These are phyloP conservation scores for Tragelaphus oryx DNA, from an alignment of 2,797 vertebrate genomes.

Conservation along the genomic window DNA sequence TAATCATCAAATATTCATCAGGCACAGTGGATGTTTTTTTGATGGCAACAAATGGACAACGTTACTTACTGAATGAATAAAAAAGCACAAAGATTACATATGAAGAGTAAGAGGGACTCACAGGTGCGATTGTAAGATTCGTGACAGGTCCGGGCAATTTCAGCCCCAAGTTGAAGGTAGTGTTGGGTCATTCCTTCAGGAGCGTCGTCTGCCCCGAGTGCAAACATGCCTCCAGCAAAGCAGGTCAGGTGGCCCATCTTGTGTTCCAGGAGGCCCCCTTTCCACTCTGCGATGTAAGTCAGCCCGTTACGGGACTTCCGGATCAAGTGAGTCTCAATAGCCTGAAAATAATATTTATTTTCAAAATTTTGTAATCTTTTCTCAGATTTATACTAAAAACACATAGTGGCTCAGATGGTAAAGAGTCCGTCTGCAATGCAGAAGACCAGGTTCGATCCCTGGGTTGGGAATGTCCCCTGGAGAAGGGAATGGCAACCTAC, in stretches of 20 bases:
- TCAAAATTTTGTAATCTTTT: neutral
- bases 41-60: neutral
- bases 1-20: neutral
- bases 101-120: constrained; percentile 64
- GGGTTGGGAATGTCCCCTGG: neutral
- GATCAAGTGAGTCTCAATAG: constrained; percentile 95
- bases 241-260: constrained; percentile 99
- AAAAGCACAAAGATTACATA: neutral
- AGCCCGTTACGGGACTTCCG: constrained; percentile 92
- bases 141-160: constrained; percentile 95
- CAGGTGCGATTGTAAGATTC: constrained; percentile 96
- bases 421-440: neutral
- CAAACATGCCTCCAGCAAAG: constrained; percentile 98
- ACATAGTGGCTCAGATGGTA: neutral
- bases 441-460: neutral
- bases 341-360: constrained; percentile 78
- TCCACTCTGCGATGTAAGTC: constrained; percentile 98
- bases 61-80: neutral
- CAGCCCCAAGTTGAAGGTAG: constrained; percentile 94
- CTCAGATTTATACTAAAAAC: neutral
- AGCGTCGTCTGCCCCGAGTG: constrained; percentile 93
- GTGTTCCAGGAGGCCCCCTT: constrained; percentile 95
- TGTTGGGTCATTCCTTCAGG: constrained; percentile 88
- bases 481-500: neutral
- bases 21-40: neutral